Conservation (phyloP, 2,888 invertebrate genomes). For the Drosophila antonietae region DNA sequence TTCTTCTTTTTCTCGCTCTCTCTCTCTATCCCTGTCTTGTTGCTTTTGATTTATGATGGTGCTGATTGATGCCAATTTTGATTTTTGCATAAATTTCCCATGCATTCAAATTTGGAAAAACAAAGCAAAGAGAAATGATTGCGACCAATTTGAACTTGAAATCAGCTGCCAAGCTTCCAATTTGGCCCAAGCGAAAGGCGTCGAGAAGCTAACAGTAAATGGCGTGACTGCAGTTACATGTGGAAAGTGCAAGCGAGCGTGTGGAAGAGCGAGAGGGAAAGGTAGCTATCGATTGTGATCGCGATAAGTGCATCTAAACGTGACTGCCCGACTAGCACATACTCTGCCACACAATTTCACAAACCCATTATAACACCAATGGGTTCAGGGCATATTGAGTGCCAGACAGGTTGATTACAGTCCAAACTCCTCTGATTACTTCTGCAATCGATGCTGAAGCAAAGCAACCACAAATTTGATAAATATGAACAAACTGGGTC, state of each 20-base stretch:
- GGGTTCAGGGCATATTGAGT: background rate
- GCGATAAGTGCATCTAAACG: constrained; percentile 35
- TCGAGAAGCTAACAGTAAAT: constrained; percentile 21
- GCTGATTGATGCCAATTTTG: constrained; percentile 68
- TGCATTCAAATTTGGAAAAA: constrained; percentile 33
- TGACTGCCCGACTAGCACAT: background rate
- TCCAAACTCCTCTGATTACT: constrained; percentile 18
- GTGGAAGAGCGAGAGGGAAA: constrained; percentile 6
- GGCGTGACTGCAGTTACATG: constrained; percentile 26
- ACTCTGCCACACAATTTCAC: background rate
- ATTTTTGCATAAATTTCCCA: constrained; percentile 67
- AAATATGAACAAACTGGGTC: constrained; percentile 1
- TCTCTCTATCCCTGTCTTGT: background rate
- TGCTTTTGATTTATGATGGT: constrained; percentile 59
- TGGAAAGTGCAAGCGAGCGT: constrained; percentile 20
- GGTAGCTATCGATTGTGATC: constrained; percentile 32
- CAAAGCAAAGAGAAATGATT: constrained; percentile 42
- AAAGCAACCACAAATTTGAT: background rate
- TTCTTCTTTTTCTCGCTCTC: background rate
- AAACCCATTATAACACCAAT: no score
- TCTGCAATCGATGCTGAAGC: background rate
- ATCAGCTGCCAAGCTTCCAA: constrained; percentile 42
- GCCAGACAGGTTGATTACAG: constrained; percentile 23
- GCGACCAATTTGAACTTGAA: constrained; percentile 65
- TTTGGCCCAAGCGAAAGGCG: constrained; percentile 59